Conservation (phyloP, 2,888 invertebrate species). For the Heliconius aoede region DNA sequence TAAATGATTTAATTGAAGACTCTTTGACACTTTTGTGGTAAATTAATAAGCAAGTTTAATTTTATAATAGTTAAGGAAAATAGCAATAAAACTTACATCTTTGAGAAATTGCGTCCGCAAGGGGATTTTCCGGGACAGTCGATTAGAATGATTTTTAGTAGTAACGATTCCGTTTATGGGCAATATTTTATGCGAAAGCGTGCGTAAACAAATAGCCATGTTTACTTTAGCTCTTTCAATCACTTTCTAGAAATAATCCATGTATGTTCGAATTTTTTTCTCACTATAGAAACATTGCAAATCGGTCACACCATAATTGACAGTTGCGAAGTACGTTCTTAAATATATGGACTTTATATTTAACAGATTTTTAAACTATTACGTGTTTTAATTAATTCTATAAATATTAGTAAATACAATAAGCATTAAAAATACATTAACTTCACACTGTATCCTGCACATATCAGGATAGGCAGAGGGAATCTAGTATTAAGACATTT, state of each 20-base stretch:
- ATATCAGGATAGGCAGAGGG: too few species aligned
- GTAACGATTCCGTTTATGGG: conserved; percentile 81
- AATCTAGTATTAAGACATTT: too few species aligned
- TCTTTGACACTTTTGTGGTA: not conserved
- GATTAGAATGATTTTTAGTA: conserved; percentile 80
- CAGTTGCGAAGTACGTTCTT: conserved; percentile 38
- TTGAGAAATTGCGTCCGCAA: conserved; percentile 78
- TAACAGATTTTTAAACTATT: conserved; percentile 22
- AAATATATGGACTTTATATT: conserved; percentile 8
- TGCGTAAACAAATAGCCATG: conserved; percentile 85
- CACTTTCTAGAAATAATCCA: conserved; percentile 45
- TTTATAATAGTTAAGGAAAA: not conserved
- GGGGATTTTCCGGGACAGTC: conserved; percentile 79
- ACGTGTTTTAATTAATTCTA: not conserved
- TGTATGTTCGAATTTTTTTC: conserved; percentile 55
- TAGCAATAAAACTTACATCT: conserved; percentile 71
- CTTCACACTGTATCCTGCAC: too few species aligned
- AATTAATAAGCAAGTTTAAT: not conserved
- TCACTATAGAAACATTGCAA: conserved; percentile 58
- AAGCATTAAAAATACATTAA: too few species aligned
- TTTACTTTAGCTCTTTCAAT: conserved; percentile 58
- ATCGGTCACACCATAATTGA: conserved; percentile 50
- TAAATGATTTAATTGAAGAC: not conserved
- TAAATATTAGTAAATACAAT: not conserved
- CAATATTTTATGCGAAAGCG: conserved; percentile 81